A percentile compares a stretch with the other conserved stretches of the same genome.
phyloP scores from a whole-genome alignment of 2,888 invertebrate genomes.

The Eupelmus urozonus region DNA sequence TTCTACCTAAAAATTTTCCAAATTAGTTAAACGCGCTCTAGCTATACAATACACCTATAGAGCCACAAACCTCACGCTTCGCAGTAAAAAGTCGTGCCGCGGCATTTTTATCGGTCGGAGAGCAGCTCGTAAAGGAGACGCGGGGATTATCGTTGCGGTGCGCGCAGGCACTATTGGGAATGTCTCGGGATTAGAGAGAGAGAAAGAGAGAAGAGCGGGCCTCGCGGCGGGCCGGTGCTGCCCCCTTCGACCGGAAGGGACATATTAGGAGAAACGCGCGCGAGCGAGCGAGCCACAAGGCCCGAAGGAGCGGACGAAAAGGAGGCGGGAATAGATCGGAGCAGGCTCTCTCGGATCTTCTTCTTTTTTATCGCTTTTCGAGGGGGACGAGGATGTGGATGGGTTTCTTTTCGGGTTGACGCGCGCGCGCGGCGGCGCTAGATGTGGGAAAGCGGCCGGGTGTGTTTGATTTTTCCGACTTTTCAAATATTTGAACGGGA shows the following conservation, averaged over 20 bases:
- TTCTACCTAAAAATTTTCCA: no score
- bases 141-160: slow-evolving; percentile 20
- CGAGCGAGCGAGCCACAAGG: neutral
- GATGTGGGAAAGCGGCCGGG: no score
- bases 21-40: no score
- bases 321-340: slow-evolving; percentile 43
- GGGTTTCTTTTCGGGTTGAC: no score
- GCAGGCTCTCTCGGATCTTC: neutral
- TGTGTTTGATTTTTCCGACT: no score
- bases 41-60: no score
- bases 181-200: slow-evolving; percentile 35
- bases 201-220: neutral
- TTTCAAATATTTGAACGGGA: neutral
- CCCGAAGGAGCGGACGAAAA: slow-evolving; percentile 24
- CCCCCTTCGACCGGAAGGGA: slow-evolving; percentile 49
- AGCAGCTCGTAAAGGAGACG: neutral
- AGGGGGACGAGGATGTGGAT: no score
- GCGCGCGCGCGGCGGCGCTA: no score
- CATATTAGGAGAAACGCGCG: slow-evolving; percentile 54
- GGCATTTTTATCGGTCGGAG: slow-evolving; percentile 32
- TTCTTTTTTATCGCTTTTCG: no score
- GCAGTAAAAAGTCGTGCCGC: slow-evolving; percentile 1
- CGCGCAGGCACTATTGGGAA: slow-evolving; percentile 4
- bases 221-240: neutral
- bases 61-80: no score